These are phyloP conservation scores for Drosophila incognita DNA, from an alignment of 2,888 invertebrate genomes.

Conservation along the genomic window DNA sequence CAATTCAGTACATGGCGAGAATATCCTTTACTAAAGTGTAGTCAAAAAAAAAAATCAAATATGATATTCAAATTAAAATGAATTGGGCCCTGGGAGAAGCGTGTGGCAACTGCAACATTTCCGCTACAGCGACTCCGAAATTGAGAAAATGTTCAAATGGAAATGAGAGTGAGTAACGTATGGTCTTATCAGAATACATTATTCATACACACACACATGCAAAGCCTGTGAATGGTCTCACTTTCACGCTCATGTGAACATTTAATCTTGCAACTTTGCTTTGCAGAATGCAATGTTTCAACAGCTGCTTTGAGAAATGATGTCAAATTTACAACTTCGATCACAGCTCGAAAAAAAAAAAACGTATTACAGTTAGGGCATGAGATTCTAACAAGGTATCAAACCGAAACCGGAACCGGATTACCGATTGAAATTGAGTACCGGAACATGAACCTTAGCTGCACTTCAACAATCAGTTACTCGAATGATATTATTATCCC, in stretches of 20 bases:
- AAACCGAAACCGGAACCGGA: background rate
- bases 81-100: constrained; percentile 28
- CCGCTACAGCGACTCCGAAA: constrained; percentile 7
- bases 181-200: background rate
- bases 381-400: background rate
- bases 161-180: background rate
- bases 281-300: background rate
- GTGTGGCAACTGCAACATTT: constrained; percentile 21
- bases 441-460: background rate
- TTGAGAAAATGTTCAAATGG: constrained; percentile 9
- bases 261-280: constrained; percentile 7
- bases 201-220: background rate
- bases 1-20: background rate
- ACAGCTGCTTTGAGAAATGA: background rate
- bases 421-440: background rate
- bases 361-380: background rate
- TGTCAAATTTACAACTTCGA: background rate
- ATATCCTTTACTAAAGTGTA: no score
- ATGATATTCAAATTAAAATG: constrained; percentile 45
- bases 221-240: no score
- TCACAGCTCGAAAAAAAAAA: background rate
- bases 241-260: background rate
- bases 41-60: constrained; percentile 1
- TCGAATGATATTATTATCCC: background rate
- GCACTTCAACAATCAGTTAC: background rate